These are phyloP conservation scores for Tympanoctomys barrerae DNA, from an alignment of 2,797 vertebrate species.

Conservation along the genomic window DNA sequence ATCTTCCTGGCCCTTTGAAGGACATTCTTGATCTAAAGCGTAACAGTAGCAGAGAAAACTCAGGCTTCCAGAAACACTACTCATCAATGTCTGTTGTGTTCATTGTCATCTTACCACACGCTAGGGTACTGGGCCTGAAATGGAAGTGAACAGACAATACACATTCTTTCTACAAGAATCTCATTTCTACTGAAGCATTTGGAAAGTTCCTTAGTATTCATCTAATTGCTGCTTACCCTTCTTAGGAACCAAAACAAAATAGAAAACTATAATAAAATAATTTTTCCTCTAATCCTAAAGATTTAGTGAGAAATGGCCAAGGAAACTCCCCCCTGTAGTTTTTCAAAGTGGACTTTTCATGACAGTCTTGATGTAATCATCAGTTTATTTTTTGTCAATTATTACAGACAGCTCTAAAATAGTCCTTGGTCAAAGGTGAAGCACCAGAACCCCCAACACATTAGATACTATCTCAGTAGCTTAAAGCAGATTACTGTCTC, in stretches of 20 bases:
- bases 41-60: background rate
- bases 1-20: background rate
- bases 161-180: background rate
- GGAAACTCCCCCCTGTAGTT: background rate
- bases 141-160: background rate
- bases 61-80: background rate
- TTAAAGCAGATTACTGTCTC: no score
- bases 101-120: background rate
- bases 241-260: background rate
- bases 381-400: constrained; percentile 56
- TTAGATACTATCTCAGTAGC: no score
- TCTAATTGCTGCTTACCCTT: constrained; percentile 36
- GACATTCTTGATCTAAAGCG: background rate
- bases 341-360: background rate
- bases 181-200: constrained; percentile 20
- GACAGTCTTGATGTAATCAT: background rate
- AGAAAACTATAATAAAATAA: background rate
- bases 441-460: no score
- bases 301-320: constrained; percentile 18
- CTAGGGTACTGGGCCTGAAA: background rate
- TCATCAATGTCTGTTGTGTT: background rate
- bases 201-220: background rate
- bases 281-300: background rate
- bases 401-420: background rate
- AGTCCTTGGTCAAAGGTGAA: background rate